phyloP scores from a whole-genome alignment of 2,888 invertebrate species.

The Petrophora chlorosata region DNA sequence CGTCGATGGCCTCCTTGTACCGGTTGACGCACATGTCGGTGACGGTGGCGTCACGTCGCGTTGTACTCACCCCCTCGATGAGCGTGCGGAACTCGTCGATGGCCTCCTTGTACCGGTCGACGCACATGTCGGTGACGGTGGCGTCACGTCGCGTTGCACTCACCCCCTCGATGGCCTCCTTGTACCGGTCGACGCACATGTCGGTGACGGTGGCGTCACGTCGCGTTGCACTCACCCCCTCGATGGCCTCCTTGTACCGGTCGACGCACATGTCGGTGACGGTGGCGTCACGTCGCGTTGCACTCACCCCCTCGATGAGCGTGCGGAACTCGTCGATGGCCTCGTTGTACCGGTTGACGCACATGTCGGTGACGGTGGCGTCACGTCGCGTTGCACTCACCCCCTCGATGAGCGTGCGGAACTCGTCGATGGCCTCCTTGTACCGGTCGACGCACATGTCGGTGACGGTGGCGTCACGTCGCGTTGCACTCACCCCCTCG shows the following conservation, averaged over 20 bases:
- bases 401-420: slow-evolving; percentile 88
- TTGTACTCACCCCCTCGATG: slow-evolving; percentile 83
- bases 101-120: slow-evolving; percentile 89
- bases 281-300: too few relatives aligned
- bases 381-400: too few relatives aligned
- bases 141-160: too few relatives aligned
- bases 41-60: slow-evolving; percentile 93
- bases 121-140: slow-evolving; percentile 95
- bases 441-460: slow-evolving; percentile 93
- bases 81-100: slow-evolving; percentile 93
- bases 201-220: too few relatives aligned
- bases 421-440: slow-evolving; percentile 92
- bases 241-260: too few relatives aligned
- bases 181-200: too few relatives aligned
- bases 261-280: too few relatives aligned
- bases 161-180: too few relatives aligned
- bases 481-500: slow-evolving; percentile 76
- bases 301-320: slow-evolving; percentile 84
- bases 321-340: slow-evolving; percentile 94
- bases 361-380: slow-evolving; percentile 95
- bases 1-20: slow-evolving; percentile 90
- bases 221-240: too few relatives aligned
- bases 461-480: slow-evolving; percentile 94
- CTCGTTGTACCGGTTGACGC: slow-evolving; percentile 90
- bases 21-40: slow-evolving; percentile 95